Evolutionary conservation across 2,797 vertebrate genomes (phyloP), one percentile per base, ranked within the genome.

Genomic region (Acipenser oxyrinchus): DNA sequence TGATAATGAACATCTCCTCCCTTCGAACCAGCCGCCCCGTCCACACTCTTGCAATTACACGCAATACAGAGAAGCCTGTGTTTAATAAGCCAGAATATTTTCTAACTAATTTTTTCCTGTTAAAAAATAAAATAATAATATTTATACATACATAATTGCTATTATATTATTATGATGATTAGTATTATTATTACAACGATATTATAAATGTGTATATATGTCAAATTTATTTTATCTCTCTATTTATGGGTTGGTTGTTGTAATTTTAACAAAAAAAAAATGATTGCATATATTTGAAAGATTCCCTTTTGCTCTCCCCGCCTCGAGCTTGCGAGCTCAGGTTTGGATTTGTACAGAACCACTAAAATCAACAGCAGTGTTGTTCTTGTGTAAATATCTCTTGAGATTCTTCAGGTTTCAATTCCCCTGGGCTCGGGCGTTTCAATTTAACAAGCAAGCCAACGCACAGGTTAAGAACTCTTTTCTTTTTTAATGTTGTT

Each of bases 71-170:
- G 52, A n/a, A 55, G 6, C 9, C n/a, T n/a, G n/a, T 37, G 9
- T 55, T 55, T 55, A 9, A 10, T 55, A 55, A 55, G 52, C 52
- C 52, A 55, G 52, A 55, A 55, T 55, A 55, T 55, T 55, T 55
- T 55, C 9, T 55, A 55, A 55, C n/a, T 55, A 55, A 55, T 55
- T 10, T 55, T 55, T 55, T 55, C 52, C 52, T 55, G 52, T 10
- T 55, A 10, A 55, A 55, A 55, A 55, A 55, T 55, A 4, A 55
- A 18, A 18, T 18, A 55, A 55, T 5, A 55, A 9, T 55, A 55
- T 55, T 55, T 55, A 55, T 55, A 55, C 52, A 6, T 55, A 55
- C 52, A 55, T 55, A 55, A 55, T 55, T 55, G 52, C 52, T 55
- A 5, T 55, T 55, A 37, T 37, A 37, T 37, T 37, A 37, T 37